Evolutionary conservation across 2,888 invertebrate genomes (phyloP).

Genomic region (Protophormia terraenovae): DNA sequence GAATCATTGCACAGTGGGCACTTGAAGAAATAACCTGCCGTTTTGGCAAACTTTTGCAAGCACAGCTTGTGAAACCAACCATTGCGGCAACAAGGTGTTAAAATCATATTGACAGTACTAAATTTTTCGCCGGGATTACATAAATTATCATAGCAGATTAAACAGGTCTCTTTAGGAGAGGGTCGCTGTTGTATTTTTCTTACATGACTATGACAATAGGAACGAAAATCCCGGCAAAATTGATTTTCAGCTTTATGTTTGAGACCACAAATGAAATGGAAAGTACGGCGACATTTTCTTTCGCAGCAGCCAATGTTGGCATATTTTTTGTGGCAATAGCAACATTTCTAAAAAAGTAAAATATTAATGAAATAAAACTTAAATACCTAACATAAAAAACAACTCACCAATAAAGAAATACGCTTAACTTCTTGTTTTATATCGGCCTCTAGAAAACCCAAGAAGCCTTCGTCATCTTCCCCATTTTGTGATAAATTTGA

Average conservation of each 20-base stretch:
- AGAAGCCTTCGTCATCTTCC: conserved; percentile 86
- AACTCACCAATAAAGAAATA: conserved; percentile 85
- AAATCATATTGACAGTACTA: conserved; percentile 82
- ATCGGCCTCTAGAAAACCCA: conserved; percentile 88
- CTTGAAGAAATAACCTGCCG: conserved; percentile 91
- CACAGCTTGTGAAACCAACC: conserved; percentile 90
- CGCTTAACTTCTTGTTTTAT: conserved; percentile 86
- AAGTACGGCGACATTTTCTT: conserved; percentile 85
- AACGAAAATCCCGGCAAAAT: conserved; percentile 85
- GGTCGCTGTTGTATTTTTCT: conserved; percentile 38
- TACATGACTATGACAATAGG: conserved; percentile 75
- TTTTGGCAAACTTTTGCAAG: conserved; percentile 87
- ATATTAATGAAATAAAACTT: not conserved
- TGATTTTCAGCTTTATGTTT: conserved; percentile 85
- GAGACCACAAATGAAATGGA: conserved; percentile 90
- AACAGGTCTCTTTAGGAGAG: conserved; percentile 81
- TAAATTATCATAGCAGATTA: conserved; percentile 86
- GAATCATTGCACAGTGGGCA: conserved; percentile 92
- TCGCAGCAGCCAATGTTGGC: conserved; percentile 89
- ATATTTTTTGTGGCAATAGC: conserved; percentile 85
- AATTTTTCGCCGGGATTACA: conserved; percentile 72
- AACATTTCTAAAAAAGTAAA: conserved; percentile 84
- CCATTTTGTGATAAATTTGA: conserved; percentile 87
- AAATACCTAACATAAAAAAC: not conserved
- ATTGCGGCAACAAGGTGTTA: conserved; percentile 89